Evolutionary conservation across 2,113 vertebrate genomes (phyloP).

Genomic region (Mus musculus): DNA sequence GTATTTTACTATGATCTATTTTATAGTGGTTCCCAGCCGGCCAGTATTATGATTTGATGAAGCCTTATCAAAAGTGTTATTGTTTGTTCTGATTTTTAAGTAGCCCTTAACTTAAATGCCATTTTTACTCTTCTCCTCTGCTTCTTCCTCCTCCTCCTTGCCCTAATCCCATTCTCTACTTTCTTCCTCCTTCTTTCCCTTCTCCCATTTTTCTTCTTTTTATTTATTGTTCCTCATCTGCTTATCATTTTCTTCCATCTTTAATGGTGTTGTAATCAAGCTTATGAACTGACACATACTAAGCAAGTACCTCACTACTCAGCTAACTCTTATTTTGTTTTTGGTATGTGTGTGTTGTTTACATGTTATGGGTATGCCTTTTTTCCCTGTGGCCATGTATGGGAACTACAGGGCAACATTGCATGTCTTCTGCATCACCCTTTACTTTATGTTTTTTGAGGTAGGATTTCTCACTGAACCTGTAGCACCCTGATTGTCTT

Average conservation of each 20-base stretch:
- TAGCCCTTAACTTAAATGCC: neutral
- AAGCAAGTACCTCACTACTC: neutral
- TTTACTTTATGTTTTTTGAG: neutral
- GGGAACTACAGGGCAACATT: neutral
- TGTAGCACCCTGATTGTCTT: neutral
- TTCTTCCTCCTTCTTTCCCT: neutral
- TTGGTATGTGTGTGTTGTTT: neutral
- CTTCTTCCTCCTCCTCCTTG: too few relatives aligned
- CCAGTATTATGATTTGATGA: slow-evolving; percentile 40
- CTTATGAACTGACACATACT: neutral
- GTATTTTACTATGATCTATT: neutral
- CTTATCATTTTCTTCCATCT: neutral
- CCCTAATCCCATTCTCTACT: too few relatives aligned
- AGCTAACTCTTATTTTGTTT: neutral
- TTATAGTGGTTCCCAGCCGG: slow-evolving; percentile 10
- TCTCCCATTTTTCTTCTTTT: neutral
- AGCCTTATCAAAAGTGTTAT: slow-evolving; percentile 7
- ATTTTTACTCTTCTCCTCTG: neutral
- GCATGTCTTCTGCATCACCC: neutral
- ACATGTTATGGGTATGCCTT: too few relatives aligned
- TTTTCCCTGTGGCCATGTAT: neutral
- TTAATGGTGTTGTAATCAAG: neutral
- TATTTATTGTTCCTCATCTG: accelerated
- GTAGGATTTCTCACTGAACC: neutral
- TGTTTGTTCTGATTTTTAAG: slow-evolving; percentile 53